Conservation (phyloP, 2,113 vertebrate genomes). For the Lepus timidus region DNA sequence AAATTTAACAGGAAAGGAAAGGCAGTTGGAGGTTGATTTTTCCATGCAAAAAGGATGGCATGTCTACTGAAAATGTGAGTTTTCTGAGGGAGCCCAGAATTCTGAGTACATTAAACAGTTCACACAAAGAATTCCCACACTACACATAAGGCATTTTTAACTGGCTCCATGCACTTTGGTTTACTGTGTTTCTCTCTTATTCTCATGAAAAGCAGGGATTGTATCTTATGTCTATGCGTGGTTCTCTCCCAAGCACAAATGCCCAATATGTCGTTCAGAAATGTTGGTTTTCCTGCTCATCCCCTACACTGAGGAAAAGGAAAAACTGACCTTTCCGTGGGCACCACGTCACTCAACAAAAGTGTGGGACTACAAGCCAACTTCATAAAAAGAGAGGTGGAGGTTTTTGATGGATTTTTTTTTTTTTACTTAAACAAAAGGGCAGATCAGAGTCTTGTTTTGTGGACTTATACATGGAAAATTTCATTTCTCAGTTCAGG, state of each 20-base stretch:
- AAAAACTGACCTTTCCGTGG: not conserved
- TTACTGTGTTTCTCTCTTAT: slow-evolving; percentile 21
- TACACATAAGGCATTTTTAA: not conserved
- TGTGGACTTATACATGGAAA: not conserved
- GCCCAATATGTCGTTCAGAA: not conserved
- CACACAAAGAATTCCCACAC: not conserved
- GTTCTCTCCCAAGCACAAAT: slow-evolving; percentile 10
- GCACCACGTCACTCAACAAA: not conserved
- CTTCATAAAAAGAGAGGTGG: not conserved
- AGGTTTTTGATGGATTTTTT: not conserved
- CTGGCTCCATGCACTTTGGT: not conserved
- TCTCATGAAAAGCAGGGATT: not conserved
- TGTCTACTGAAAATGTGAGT: not conserved
- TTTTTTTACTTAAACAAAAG: slow-evolving; percentile 9
- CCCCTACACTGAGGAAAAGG: not conserved
- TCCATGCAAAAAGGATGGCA: not conserved
- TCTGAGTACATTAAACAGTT: not conserved
- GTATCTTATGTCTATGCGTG: not conserved
- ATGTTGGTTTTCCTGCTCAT: not conserved
- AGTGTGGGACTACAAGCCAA: not conserved
- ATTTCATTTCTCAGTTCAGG: not conserved
- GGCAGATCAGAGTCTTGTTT: not conserved
- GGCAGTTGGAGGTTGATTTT: not conserved
- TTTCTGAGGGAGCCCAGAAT: not conserved
- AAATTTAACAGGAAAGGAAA: not conserved